Evolutionary conservation across 2,113 vertebrate genomes (phyloP).

Genomic region (Amazona guildingii): DNA sequence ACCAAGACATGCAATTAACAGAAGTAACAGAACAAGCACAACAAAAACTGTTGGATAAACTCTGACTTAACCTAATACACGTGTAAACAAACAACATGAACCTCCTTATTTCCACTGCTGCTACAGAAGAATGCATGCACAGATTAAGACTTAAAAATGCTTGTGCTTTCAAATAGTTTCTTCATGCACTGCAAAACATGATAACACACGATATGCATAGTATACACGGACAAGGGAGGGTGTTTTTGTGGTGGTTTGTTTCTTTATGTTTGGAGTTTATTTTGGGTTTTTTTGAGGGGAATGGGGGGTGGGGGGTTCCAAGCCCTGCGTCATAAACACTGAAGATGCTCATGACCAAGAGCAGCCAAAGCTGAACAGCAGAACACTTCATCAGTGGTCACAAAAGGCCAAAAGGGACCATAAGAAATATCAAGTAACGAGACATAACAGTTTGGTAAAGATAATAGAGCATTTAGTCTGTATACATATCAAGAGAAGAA

Average conservation of each 20-base stretch:
- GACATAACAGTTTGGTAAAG: not conserved
- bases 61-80: not conserved
- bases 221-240: not conserved
- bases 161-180: not conserved
- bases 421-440: not conserved
- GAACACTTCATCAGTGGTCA: not conserved
- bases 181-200: not conserved
- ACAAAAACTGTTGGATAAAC: accelerated
- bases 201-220: not conserved
- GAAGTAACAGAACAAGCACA: not conserved
- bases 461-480: not conserved
- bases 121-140: no score
- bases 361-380: not conserved
- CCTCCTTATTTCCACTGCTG: not conserved
- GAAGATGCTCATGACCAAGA: not conserved
- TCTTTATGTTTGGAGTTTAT: not conserved
- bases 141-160: not conserved
- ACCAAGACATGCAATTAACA: not conserved
- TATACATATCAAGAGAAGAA: not conserved
- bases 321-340: not conserved
- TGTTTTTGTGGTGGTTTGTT: not conserved
- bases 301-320: not conserved
- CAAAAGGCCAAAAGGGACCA: not conserved
- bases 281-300: not conserved
- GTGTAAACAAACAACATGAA: not conserved